Percentiles rank a stretch among this genome's conserved stretches.
Evolutionary conservation across 2,113 vertebrate species (phyloP).

Genomic region (Condylura cristata): DNA sequence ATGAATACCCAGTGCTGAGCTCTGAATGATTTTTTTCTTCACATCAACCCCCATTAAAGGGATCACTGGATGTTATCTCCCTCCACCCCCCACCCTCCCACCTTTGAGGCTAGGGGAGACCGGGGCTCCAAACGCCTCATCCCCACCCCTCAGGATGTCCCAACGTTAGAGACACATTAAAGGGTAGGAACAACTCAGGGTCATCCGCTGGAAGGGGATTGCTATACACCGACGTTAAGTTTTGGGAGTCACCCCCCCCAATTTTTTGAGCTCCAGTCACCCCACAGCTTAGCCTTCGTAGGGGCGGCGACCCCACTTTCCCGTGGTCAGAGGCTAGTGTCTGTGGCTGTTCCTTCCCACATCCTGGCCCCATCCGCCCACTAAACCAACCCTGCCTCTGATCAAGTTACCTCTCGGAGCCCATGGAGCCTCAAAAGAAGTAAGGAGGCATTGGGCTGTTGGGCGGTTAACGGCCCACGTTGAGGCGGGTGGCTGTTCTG

Average conservation of each 20-base stretch:
- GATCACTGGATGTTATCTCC: too few species aligned
- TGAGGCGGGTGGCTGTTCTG: rapidly evolving
- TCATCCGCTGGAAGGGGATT: neutral
- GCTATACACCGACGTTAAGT: neutral
- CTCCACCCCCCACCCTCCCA: neutral
- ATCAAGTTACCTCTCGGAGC: neutral
- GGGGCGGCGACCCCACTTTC: neutral
- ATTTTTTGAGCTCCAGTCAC: too few species aligned
- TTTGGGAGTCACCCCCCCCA: too few species aligned
- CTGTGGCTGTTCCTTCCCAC: neutral
- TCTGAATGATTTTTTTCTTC: neutral
- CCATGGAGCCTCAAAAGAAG: neutral
- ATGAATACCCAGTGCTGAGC: neutral
- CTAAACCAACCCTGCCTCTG: too few species aligned
- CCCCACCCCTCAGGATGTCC: neutral
- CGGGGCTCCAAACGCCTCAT: neutral
- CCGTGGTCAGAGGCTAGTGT: neutral
- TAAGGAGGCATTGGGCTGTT: rapidly evolving
- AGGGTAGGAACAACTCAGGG: too few species aligned
- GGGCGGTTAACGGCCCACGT: rapidly evolving
- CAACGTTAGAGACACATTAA: too few species aligned
- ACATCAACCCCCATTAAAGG: neutral
- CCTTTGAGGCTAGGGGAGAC: neutral
- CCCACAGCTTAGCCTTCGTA: too few species aligned
- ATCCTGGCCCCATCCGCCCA: neutral